Evolutionary conservation across 1,140 invertebrate species (phyloP).

Genomic region (Proales similis): DNA sequence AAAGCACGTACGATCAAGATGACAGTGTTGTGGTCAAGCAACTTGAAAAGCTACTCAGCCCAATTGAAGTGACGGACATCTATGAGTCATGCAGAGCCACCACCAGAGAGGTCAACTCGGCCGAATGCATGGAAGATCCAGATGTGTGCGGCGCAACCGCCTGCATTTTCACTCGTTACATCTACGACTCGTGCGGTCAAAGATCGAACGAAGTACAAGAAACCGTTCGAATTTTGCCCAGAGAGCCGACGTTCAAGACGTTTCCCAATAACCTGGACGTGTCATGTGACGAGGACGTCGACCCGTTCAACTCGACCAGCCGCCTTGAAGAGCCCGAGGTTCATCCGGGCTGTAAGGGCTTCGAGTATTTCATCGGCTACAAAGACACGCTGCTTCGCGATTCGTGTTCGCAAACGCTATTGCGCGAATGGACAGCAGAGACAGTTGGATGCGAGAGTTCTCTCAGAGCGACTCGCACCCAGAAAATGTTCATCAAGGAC

Average conservation of each 20-base stretch:
- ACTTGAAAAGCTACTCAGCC: not conserved
- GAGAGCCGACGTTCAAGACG: not conserved
- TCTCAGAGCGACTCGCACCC: not conserved
- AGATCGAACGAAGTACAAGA: constrained; percentile 14
- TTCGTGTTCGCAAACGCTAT: not conserved
- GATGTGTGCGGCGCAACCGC: constrained; percentile 5
- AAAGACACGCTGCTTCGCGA: not conserved
- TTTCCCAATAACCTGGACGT: constrained; percentile 4
- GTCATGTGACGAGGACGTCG: constrained; percentile 12
- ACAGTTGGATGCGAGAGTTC: constrained; percentile 8
- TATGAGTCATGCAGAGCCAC: constrained; percentile 1
- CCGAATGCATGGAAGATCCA: not conserved
- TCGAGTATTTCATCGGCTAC: not conserved
- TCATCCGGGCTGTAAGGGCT: constrained; percentile 3
- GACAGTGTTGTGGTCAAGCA: not conserved
- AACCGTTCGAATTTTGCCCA: constrained; percentile 2
- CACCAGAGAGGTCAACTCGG: not conserved
- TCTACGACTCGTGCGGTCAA: constrained; percentile 12
- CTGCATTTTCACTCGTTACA: not conserved
- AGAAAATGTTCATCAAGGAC: constrained; percentile 8
- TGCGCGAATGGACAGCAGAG: constrained; percentile 1
- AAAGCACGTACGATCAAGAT: not conserved
- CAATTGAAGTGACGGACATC: not conserved
- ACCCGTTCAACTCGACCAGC: not conserved
- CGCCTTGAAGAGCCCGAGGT: not conserved